These are phyloP conservation scores for Mellilla xanthometata DNA, from an alignment of 2,888 invertebrate genomes.

Conservation along the genomic window DNA sequence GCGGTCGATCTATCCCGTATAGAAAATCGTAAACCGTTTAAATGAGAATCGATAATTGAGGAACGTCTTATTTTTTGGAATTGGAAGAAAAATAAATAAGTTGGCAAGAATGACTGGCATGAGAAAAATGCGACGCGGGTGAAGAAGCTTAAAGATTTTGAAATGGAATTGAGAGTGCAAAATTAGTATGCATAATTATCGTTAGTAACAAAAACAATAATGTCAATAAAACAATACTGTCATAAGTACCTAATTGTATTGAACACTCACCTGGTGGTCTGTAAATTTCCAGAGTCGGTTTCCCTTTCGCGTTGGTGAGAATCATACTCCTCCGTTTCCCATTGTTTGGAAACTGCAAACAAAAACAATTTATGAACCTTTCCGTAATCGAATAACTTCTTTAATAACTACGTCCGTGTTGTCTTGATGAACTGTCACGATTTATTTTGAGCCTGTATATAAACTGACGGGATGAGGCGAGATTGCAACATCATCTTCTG, in stretches of 20 bases:
- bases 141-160: neutral
- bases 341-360: constrained; percentile 82
- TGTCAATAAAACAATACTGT: too few species aligned
- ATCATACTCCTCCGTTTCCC: constrained; percentile 89
- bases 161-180: neutral
- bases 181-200: too few species aligned
- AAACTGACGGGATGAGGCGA: constrained; percentile 23
- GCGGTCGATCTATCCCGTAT: constrained; percentile 52
- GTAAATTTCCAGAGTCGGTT: constrained; percentile 94
- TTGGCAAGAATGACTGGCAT: neutral
- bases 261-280: constrained; percentile 91
- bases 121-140: neutral
- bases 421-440: constrained; percentile 38
- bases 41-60: constrained; percentile 23
- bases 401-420: constrained; percentile 11
- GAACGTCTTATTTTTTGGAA: constrained; percentile 8
- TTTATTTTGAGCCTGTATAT: constrained; percentile 46
- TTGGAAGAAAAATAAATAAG: constrained; percentile 14
- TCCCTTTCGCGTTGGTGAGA: constrained; percentile 86
- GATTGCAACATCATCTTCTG: constrained; percentile 36
- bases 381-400: constrained; percentile 16
- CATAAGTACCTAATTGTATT: too few species aligned
- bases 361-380: constrained; percentile 16
- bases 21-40: constrained; percentile 32
- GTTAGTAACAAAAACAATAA: too few species aligned